Evolutionary conservation across 2,113 vertebrate genomes (phyloP).

Genomic region (Atlantisia rogersi): DNA sequence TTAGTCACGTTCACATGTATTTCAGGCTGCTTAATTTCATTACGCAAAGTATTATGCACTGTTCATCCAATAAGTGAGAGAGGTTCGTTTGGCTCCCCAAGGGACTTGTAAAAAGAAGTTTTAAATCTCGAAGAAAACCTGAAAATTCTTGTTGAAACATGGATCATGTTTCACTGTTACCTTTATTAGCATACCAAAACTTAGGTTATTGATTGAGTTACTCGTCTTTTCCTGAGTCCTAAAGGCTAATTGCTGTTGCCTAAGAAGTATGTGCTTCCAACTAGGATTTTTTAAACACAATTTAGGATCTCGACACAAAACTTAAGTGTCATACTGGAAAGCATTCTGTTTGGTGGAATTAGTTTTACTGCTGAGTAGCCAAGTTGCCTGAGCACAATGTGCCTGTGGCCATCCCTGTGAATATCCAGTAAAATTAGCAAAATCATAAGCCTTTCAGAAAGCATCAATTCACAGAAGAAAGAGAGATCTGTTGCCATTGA

Average conservation of each 20-base stretch:
- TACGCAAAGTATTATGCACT: constrained; percentile 42
- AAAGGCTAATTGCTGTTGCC: not conserved
- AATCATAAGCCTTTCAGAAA: not conserved
- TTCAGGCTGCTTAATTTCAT: constrained; percentile 68
- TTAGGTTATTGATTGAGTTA: not conserved
- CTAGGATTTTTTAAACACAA: not conserved
- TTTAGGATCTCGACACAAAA: not conserved
- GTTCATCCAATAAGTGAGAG: constrained; percentile 52
- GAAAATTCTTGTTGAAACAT: constrained; percentile 42
- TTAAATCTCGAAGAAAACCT: constrained; percentile 33
- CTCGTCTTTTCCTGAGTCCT: not conserved
- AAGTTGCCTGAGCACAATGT: not conserved
- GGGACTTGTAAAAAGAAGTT: constrained; percentile 42
- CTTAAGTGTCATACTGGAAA: not conserved
- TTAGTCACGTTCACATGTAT: constrained; percentile 57
- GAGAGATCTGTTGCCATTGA: not conserved
- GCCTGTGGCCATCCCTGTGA: not conserved
- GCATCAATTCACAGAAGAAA: not conserved
- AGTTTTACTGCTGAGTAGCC: not conserved
- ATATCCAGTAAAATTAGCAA: not conserved
- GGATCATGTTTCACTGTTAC: constrained; percentile 8
- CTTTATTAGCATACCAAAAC: not conserved
- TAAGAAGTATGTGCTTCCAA: not conserved
- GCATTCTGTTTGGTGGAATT: not conserved
- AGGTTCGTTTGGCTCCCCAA: not conserved